Evolutionary conservation across 2,888 invertebrate genomes (phyloP).

Genomic region (Oligia strigilis): DNA sequence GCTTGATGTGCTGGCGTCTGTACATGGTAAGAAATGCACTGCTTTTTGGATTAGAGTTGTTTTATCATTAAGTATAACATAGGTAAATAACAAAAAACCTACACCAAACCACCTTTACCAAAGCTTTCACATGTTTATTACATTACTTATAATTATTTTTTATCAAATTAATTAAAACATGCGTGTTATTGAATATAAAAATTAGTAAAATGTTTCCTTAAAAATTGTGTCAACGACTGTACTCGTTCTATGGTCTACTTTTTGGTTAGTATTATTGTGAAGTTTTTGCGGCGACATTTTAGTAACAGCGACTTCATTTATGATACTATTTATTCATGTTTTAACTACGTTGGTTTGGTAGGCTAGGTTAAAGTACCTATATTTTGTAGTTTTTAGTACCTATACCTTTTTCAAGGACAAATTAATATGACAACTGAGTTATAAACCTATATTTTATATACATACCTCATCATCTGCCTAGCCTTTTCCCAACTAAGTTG

Average conservation of each 20-base stretch:
- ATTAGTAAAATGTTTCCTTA: not conserved
- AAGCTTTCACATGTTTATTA: not conserved
- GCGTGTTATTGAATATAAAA: not conserved
- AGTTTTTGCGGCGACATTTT: conserved; percentile 42
- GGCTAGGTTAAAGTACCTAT: not conserved
- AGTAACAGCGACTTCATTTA: conserved; percentile 27
- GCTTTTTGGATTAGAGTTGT: conserved; percentile 13
- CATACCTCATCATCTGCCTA: too few species aligned
- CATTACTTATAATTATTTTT: not conserved
- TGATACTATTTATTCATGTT: not conserved
- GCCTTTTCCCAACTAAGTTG: too few species aligned
- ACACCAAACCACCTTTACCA: not conserved
- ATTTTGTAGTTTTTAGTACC: not conserved
- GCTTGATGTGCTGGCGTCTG: too few species aligned
- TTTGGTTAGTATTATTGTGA: conserved; percentile 38
- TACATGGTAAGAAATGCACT: conserved; percentile 49
- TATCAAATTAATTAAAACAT: conserved; percentile 1
- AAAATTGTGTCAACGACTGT: conserved; percentile 33
- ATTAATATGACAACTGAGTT: not conserved
- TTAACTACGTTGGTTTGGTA: conserved; percentile 11
- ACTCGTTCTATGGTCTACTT: conserved; percentile 37
- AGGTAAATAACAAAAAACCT: not conserved
- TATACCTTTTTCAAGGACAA: not conserved
- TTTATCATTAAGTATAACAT: not conserved
- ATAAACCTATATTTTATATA: not conserved